These are phyloP conservation scores for Spea bombifrons DNA, from an alignment of 2,113 vertebrate species.

Conservation along the genomic window DNA sequence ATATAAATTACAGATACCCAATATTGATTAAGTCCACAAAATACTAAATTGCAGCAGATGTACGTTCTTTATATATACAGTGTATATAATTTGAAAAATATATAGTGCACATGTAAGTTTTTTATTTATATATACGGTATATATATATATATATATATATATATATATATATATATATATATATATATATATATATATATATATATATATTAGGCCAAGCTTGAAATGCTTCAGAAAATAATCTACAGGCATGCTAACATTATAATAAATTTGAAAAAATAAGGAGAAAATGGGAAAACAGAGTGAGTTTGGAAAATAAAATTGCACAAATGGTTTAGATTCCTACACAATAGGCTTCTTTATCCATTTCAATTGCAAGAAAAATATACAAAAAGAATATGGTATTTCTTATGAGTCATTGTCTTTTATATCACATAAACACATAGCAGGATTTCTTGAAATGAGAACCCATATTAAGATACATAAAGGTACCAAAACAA, in stretches of 20 bases:
- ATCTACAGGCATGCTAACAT: background rate
- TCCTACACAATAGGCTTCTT: slow-evolving; percentile 12
- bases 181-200: too few relatives aligned
- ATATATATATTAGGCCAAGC: too few relatives aligned
- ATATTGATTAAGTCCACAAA: too few relatives aligned
- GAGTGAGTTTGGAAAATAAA: slow-evolving; percentile 10
- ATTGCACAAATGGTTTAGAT: slow-evolving; percentile 19
- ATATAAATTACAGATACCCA: too few relatives aligned
- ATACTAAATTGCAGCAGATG: too few relatives aligned
- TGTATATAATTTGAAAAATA: too few relatives aligned
- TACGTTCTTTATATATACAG: too few relatives aligned
- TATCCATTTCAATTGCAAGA: slow-evolving; percentile 33
- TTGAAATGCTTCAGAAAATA: background rate
- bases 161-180: too few relatives aligned
- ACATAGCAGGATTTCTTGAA: slow-evolving; percentile 36
- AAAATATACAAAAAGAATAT: slow-evolving; percentile 31
- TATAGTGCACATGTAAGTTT: too few relatives aligned
- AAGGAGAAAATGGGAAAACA: slow-evolving; percentile 7
- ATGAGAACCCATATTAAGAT: slow-evolving; percentile 46
- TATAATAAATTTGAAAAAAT: background rate
- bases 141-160: too few relatives aligned
- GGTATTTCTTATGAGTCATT: slow-evolving; percentile 42
- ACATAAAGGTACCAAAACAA: slow-evolving; percentile 45
- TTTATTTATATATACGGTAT: too few relatives aligned
- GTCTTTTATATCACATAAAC: slow-evolving; percentile 48